Evolutionary conservation across 2,888 invertebrate genomes (phyloP).

Genomic region (Polydrusus tereticollis): DNA sequence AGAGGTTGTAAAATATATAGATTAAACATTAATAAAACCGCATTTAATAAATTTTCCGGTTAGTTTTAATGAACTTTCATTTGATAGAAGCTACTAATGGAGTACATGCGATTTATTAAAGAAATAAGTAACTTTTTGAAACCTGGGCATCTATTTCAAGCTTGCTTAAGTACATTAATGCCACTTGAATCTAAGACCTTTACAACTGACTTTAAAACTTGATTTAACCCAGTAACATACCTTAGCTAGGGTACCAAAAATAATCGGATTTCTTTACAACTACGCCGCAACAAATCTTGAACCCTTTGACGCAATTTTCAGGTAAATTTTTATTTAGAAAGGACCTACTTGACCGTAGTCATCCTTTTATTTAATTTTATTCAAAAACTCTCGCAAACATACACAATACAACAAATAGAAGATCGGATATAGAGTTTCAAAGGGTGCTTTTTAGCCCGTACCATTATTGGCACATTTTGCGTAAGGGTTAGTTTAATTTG

Average conservation of each 20-base stretch:
- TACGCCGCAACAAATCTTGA: background rate
- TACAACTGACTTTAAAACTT: background rate
- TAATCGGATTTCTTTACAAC: constrained; percentile 23
- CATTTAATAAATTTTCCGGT: too few relatives aligned
- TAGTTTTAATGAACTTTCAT: too few relatives aligned
- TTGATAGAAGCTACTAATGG: too few relatives aligned
- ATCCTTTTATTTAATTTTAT: constrained; percentile 47
- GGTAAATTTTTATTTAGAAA: constrained; percentile 46
- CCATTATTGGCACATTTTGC: constrained; percentile 43
- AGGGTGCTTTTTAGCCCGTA: constrained; percentile 37
- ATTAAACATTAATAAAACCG: too few relatives aligned
- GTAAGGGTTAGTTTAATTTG: constrained; percentile 42
- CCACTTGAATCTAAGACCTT: background rate
- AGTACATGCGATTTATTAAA: too few relatives aligned
- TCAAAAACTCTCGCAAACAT: constrained; percentile 40
- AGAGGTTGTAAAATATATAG: too few relatives aligned
- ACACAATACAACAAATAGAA: constrained; percentile 30
- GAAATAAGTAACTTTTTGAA: too few relatives aligned
- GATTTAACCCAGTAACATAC: background rate
- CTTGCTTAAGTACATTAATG: too few relatives aligned
- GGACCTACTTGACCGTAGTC: constrained; percentile 51
- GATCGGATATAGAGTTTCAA: constrained; percentile 42
- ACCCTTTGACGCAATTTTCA: constrained; percentile 51
- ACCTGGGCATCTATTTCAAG: too few relatives aligned
- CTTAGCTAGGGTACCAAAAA: background rate